Evolutionary conservation across 1,140 invertebrate genomes (phyloP), one percentile per base, ranked within the genome.

Genomic region (Diprion similis): DNA sequence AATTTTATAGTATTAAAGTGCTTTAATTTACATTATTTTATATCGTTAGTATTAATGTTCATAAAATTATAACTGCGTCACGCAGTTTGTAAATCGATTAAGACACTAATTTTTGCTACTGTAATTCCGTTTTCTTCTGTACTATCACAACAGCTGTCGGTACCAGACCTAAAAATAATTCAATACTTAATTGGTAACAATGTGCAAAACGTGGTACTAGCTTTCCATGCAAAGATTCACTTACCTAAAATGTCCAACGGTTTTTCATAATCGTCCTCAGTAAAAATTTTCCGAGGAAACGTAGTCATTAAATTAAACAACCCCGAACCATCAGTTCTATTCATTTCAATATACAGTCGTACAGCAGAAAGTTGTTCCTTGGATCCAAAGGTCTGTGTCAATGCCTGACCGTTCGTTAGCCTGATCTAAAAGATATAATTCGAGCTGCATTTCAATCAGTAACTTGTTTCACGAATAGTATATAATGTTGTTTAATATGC

Each of bases 351-450:
- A 86, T 91, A 96, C 19, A 97, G 87, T 83, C 95, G 91, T 19
- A 99, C 97, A 19, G 96, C 95, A 13, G 96, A 95, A 9, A 99
- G 87, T 75, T 95, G 93, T 84, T 98, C 97, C 82, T 97, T 96
- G 17, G 93, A 92, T 64, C 93, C 93, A 85, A 97, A 97, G 47
- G 89, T 93, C 83, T 96, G 93, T 0, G 90, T 92, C 8, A 97
- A 80, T 1, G 91, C 89, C 73, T 91, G 86, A 19, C 96, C 95
- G 85, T 91, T 91, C 1, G 91, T 92, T 59, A 93, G 84, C 76
- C 92, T 84, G 69, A 93, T 90, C 88, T 89, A 59, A 77, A 83
- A 78, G 64, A 37, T 66, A 71, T 51, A 69, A 71, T 69, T 66
- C 69, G 9, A 75, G 17, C 74, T 37, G 18, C 13, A 15, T 75